phyloP scores from a whole-genome alignment of 2,888 invertebrate species.

The Matsumyia berberina region DNA sequence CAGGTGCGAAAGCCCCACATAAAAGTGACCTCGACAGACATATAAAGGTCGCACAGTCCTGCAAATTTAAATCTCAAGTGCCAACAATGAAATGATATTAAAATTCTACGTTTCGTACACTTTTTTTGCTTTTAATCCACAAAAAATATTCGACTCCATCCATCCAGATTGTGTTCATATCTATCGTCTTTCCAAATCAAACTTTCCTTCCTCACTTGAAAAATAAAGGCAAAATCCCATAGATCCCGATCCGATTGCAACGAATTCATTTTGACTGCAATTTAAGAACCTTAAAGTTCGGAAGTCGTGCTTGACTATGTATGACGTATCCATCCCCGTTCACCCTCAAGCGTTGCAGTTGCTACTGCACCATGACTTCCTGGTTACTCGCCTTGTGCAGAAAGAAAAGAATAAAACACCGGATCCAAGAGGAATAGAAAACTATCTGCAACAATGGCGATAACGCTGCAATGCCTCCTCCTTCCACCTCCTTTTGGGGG shows the following conservation, averaged over 20 bases:
- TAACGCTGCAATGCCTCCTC: constrained; percentile 45
- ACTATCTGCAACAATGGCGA: constrained; percentile 64
- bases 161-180: background rate
- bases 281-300: constrained; percentile 48
- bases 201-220: background rate
- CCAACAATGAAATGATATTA: too few species aligned
- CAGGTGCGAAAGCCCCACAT: too few species aligned
- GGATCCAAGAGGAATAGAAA: constrained; percentile 49
- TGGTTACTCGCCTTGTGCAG: constrained; percentile 20
- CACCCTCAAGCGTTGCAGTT: constrained; percentile 19
- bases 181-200: constrained; percentile 9
- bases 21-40: too few species aligned
- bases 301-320: constrained; percentile 28
- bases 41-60: too few species aligned
- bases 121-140: background rate
- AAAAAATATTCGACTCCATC: background rate
- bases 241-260: constrained; percentile 11
- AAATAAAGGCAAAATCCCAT: constrained; percentile 9
- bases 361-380: constrained; percentile 58
- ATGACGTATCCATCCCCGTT: constrained; percentile 9
- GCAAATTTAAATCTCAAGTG: too few species aligned
- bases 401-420: constrained; percentile 25
- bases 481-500: constrained; percentile 9
- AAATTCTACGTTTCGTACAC: too few species aligned
- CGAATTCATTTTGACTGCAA: constrained; percentile 1